Conservation (phyloP, 1,140 invertebrate genomes). For the Leguminivora glycinivorella region DNA sequence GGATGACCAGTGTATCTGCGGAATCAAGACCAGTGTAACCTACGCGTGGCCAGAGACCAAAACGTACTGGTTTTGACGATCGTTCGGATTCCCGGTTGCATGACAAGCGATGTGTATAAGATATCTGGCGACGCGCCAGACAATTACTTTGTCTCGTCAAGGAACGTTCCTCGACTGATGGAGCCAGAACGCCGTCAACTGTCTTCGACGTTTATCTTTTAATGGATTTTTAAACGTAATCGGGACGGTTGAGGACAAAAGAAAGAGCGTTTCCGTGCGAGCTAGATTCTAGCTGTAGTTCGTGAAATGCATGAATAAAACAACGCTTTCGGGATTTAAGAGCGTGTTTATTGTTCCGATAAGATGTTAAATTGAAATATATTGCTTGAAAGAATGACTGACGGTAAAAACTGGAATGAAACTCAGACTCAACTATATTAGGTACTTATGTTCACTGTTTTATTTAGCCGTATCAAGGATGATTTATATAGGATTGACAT, state of each 20-base stretch:
- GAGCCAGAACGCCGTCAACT: slow-evolving; percentile 37
- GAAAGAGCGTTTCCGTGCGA: not conserved
- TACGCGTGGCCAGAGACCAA: not conserved
- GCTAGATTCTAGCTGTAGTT: not conserved
- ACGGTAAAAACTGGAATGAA: not conserved
- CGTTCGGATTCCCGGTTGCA: slow-evolving; percentile 21
- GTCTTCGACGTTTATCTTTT: slow-evolving; percentile 23
- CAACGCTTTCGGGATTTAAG: not conserved
- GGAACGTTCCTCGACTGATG: slow-evolving; percentile 53
- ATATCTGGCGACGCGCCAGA: slow-evolving; percentile 50
- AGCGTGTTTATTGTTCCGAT: not conserved
- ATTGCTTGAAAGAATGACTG: not conserved
- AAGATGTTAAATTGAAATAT: not conserved
- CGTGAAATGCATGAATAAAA: slow-evolving; percentile 7
- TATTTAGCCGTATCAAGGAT: too few relatives aligned
- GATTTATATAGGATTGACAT: too few relatives aligned
- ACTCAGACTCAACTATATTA: not conserved
- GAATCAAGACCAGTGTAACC: not conserved
- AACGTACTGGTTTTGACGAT: slow-evolving; percentile 23
- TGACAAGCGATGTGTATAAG: not conserved
- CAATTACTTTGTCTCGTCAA: slow-evolving; percentile 65
- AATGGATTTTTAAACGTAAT: slow-evolving; percentile 21
- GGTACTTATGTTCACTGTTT: not conserved
- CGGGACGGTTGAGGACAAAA: slow-evolving; percentile 7
- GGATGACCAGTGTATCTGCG: not conserved